Percentiles rank a stretch among this genome's conserved stretches.
Conservation (phyloP, 2,797 vertebrate genomes). For the Notolabrus celidotus region DNA sequence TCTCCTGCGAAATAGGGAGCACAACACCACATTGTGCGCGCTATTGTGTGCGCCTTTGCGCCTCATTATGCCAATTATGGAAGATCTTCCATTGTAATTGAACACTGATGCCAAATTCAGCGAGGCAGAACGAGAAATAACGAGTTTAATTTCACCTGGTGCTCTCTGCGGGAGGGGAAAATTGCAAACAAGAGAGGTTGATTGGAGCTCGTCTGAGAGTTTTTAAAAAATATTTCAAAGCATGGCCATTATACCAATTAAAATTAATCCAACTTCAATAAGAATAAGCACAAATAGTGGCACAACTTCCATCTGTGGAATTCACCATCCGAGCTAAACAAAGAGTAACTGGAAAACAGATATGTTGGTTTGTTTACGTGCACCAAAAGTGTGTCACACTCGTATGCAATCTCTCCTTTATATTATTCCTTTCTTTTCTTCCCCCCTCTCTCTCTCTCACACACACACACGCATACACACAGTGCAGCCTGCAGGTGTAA, state of each 20-base stretch:
- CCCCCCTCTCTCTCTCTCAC: slow-evolving; percentile 44
- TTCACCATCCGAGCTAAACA: too few relatives aligned
- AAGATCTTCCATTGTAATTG: slow-evolving; percentile 78
- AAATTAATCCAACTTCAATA: not conserved
- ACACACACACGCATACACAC: slow-evolving; percentile 37
- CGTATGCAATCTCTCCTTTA: not conserved
- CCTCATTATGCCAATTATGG: slow-evolving; percentile 84
- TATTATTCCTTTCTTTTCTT: too few relatives aligned
- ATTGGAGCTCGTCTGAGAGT: slow-evolving; percentile 9
- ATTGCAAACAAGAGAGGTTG: slow-evolving; percentile 53
- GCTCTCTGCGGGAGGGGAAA: slow-evolving; percentile 60
- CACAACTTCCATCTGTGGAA: not conserved
- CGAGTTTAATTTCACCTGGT: slow-evolving; percentile 76
- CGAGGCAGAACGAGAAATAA: slow-evolving; percentile 66
- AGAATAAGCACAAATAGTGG: not conserved
- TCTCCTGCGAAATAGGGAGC: slow-evolving; percentile 77
- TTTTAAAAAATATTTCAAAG: not conserved
- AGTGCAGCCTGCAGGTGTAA: slow-evolving; percentile 81
- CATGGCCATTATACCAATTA: not conserved
- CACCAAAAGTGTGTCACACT: slow-evolving; percentile 36
- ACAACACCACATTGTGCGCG: slow-evolving; percentile 79
- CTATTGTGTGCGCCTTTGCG: slow-evolving; percentile 78
- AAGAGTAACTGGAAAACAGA: not conserved
- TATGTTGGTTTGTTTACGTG: not conserved
- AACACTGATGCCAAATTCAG: slow-evolving; percentile 73